Base-by-base conservation (phyloP, 2,113 vertebrate genomes). In the Erythrocercus mccallii region DNA sequence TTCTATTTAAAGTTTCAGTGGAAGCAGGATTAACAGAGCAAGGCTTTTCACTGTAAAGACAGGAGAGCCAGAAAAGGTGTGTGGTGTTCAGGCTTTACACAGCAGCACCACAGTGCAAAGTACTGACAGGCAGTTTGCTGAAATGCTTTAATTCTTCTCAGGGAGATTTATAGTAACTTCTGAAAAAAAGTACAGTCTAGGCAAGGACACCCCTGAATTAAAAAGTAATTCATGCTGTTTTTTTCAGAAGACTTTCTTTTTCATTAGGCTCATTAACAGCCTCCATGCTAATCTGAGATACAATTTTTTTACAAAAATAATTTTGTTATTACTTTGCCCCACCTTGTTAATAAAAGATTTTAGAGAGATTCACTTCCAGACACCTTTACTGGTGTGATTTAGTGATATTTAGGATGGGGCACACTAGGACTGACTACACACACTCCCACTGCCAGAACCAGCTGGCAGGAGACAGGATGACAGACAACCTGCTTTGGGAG, bases 111-210 rank as follows among this genome's bases (percentile, higher is more conserved):
- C 0, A 25, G 61, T 0, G 3, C 15, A 33, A 61, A 25, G 57
- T 7, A 11, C 27, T 0, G 0, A 65, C 3, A 91, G 21, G 44
- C 1, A 0, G 18, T 45, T 33, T 60, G 44, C 69, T 42, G 24
- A 84, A 89, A 81, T 3, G 30, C 31, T 69, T 53, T 42, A 9
- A 77, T 12, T 72, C 53, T 37, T 53, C 4, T 15, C 35, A 76
- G 28, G n/a, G 10, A 73, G n/a, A 90, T 37, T 70, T 56, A 86
- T 1, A 81, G 17, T 5, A 37, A n/a, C 15, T 68, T 65, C 37
- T 45, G 28, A 28, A 80, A 74, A 77, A 28, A 79, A 54, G 28
- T 5, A 65, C 15, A 38, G 23, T 4, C 73, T 44, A 37, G 27
- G 40, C 57, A 79, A 85, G 48, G 93, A 79, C 48, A 65, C 14